Conservation (phyloP, 1,140 invertebrate species). For the Euwallacea similis region DNA sequence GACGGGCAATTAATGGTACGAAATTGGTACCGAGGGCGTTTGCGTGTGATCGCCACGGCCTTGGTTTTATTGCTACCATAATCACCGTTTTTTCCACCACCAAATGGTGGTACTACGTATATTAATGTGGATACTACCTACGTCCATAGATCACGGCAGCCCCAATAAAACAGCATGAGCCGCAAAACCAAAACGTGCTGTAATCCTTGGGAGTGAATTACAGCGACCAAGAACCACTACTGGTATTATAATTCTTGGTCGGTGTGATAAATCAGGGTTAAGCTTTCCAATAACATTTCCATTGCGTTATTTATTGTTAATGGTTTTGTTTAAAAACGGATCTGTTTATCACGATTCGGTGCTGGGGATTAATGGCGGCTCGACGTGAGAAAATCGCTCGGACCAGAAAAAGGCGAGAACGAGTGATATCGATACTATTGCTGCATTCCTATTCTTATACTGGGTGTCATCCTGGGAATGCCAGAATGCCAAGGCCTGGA, state of each 20-base stretch:
- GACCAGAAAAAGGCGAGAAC: too few species aligned
- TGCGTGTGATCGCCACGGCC: not conserved
- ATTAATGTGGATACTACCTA: not conserved
- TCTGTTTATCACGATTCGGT: conserved; percentile 25
- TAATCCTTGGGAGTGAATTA: conserved; percentile 18
- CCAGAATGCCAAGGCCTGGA: too few species aligned
- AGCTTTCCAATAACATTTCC: conserved; percentile 25
- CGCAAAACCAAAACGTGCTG: conserved; percentile 9
- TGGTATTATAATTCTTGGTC: conserved; percentile 29
- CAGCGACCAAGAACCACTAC: conserved; percentile 22
- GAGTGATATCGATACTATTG: too few species aligned
- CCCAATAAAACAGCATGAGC: conserved; percentile 17
- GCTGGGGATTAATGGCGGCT: not conserved
- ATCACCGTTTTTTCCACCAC: not conserved
- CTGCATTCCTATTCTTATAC: too few species aligned
- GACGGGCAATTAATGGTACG: not conserved
- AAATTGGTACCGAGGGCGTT: conserved; percentile 1
- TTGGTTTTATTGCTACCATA: not conserved
- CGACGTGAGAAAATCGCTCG: not conserved
- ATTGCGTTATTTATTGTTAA: conserved; percentile 27
- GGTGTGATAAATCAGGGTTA: conserved; percentile 27
- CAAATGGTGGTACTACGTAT: not conserved
- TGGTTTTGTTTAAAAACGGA: conserved; percentile 18
- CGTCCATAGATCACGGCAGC: conserved; percentile 13
- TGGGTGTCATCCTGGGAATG: too few species aligned